Evolutionary conservation across 2,888 invertebrate genomes (phyloP).

Genomic region (Mycalesis mineus): DNA sequence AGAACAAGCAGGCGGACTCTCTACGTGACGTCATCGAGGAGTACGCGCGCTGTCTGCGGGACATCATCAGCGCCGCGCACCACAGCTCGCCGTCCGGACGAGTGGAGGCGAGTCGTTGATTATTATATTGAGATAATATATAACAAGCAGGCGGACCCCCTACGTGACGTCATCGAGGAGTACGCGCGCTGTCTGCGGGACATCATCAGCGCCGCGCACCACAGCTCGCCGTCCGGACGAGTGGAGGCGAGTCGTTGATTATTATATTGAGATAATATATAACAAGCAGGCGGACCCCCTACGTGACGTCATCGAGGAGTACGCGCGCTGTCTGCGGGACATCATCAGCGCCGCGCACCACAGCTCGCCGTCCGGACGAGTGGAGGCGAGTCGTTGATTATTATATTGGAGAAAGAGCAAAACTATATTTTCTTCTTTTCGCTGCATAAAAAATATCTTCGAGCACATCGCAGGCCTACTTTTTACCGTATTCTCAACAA

Average conservation of each 20-base stretch:
- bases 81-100: slow-evolving; percentile 38
- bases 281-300: slow-evolving; percentile 88
- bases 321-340: slow-evolving; percentile 94
- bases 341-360: slow-evolving; percentile 82
- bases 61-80: slow-evolving; percentile 84
- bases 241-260: too few species aligned
- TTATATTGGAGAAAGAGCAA: too few species aligned
- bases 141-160: slow-evolving; percentile 87
- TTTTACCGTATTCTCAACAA: not conserved
- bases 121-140: too few species aligned
- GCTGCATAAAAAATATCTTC: too few species aligned
- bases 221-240: slow-evolving; percentile 36
- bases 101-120: slow-evolving; percentile 34
- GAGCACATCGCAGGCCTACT: too few species aligned
- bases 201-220: slow-evolving; percentile 82
- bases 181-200: slow-evolving; percentile 96
- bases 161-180: slow-evolving; percentile 91
- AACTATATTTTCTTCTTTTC: too few species aligned
- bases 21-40: slow-evolving; percentile 92
- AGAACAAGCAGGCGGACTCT: slow-evolving; percentile 87
- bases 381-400: too few species aligned
- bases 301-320: slow-evolving; percentile 92
- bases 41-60: slow-evolving; percentile 94
- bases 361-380: slow-evolving; percentile 32
- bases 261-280: too few species aligned